Evolutionary conservation across 2,113 vertebrate genomes (phyloP).

Genomic region (Amblyopsis rosae): DNA sequence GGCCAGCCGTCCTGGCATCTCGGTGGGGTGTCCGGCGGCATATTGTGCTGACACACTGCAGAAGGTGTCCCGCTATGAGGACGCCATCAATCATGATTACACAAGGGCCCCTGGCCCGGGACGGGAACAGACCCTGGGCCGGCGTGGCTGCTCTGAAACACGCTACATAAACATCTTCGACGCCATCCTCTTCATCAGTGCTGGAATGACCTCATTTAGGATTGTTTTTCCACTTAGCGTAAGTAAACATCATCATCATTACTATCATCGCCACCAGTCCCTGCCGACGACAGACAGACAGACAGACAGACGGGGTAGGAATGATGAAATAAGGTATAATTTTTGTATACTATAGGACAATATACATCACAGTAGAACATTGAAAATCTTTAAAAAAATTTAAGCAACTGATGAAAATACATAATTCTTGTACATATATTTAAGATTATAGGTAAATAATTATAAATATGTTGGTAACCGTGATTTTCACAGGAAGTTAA

Average conservation of each 20-base stretch:
- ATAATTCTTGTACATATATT: too few relatives aligned
- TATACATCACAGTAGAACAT: too few relatives aligned
- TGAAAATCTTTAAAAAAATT: too few relatives aligned
- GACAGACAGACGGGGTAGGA: background rate
- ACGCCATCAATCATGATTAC: constrained; percentile 67
- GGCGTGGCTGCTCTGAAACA: constrained; percentile 27
- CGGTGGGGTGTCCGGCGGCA: background rate
- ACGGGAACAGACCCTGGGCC: constrained; percentile 44
- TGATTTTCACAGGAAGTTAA: too few relatives aligned
- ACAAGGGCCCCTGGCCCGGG: constrained; percentile 53
- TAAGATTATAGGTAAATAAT: too few relatives aligned
- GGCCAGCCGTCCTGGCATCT: too few relatives aligned
- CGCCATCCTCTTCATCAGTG: constrained; percentile 29
- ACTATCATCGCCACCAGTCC: background rate
- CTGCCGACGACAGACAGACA: background rate
- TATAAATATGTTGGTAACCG: too few relatives aligned
- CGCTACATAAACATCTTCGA: constrained; percentile 50
- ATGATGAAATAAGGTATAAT: too few relatives aligned
- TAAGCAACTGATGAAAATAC: too few relatives aligned
- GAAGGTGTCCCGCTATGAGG: constrained; percentile 42
- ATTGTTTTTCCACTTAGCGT: constrained; percentile 2
- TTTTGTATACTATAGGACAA: too few relatives aligned
- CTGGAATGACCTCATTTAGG: background rate
- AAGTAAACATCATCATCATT: constrained; percentile 23
- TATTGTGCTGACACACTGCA: constrained; percentile 58